A percentile compares a stretch with the other conserved stretches of the same genome.
Conservation (phyloP, 2,888 invertebrate genomes). For the Phortica magna region DNA sequence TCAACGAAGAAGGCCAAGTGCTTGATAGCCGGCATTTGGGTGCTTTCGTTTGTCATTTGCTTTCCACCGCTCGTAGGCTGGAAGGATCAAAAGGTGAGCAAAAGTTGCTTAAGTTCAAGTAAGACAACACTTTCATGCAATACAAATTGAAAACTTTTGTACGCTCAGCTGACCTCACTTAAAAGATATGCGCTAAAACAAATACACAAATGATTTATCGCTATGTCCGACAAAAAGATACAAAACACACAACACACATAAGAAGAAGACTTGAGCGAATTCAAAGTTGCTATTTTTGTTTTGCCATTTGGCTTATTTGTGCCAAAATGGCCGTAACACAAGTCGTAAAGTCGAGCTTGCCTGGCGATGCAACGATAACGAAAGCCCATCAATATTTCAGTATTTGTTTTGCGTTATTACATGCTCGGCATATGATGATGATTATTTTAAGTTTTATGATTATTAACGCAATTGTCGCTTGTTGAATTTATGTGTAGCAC, state of each 20-base stretch:
- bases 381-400: neutral
- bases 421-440: neutral
- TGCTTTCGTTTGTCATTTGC: slow-evolving; percentile 96
- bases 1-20: slow-evolving; percentile 90
- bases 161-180: neutral
- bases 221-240: neutral
- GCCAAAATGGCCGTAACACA: slow-evolving; percentile 57
- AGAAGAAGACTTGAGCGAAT: slow-evolving; percentile 36
- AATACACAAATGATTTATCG: neutral
- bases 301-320: slow-evolving; percentile 52
- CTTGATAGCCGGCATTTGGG: slow-evolving; percentile 95
- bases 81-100: slow-evolving; percentile 86
- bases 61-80: slow-evolving; percentile 97
- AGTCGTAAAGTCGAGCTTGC: slow-evolving; percentile 16
- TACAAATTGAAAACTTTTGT: neutral
- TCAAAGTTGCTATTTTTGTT: slow-evolving; percentile 41
- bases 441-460: neutral
- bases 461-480: neutral
- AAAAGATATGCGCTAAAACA: too few relatives aligned
- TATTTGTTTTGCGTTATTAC: neutral
- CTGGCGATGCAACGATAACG: neutral
- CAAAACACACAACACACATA: slow-evolving; percentile 53
- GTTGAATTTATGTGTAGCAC: slow-evolving; percentile 7
- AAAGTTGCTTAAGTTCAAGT: neutral
- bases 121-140: neutral